phyloP scores from a whole-genome alignment of 1,140 invertebrate species.

The Drosophila carrolli region DNA sequence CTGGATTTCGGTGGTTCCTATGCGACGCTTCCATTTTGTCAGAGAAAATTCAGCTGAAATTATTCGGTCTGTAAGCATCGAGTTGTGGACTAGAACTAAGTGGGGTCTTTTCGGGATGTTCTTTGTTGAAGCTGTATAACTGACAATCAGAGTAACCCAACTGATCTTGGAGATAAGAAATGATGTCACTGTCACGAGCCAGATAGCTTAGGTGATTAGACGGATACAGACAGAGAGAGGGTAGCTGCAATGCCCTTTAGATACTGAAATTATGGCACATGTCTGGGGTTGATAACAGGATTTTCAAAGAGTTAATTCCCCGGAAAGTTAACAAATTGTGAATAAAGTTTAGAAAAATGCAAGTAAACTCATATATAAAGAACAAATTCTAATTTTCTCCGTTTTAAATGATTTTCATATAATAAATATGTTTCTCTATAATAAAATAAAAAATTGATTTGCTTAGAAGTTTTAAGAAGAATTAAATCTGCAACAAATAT shows the following conservation, averaged over 20 bases:
- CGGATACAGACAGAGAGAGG: conserved; percentile 5
- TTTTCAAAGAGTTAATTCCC: not conserved
- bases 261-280: conserved; percentile 33
- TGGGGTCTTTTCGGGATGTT: conserved; percentile 4
- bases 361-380: no score
- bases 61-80: conserved; percentile 34
- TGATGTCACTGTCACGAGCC: conserved; percentile 52
- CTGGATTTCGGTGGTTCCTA: conserved; percentile 60
- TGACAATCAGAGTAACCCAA: conserved; percentile 65
- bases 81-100: conserved; percentile 32
- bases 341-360: not conserved
- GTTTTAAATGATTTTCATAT: no score
- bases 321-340: not conserved
- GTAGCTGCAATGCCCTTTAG: conserved; percentile 14
- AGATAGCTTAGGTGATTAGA: conserved; percentile 20
- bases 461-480: no score
- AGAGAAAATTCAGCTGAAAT: conserved; percentile 10
- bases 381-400: no score
- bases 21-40: conserved; percentile 60
- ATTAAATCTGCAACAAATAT: no score
- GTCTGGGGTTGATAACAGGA: not conserved
- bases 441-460: no score
- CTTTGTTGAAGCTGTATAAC: conserved; percentile 56
- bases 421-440: no score
- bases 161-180: conserved; percentile 29